Evolutionary conservation across 1,140 invertebrate genomes (phyloP), one percentile per base, ranked within the genome.

Genomic region (Brachionus calyciflorus): DNA sequence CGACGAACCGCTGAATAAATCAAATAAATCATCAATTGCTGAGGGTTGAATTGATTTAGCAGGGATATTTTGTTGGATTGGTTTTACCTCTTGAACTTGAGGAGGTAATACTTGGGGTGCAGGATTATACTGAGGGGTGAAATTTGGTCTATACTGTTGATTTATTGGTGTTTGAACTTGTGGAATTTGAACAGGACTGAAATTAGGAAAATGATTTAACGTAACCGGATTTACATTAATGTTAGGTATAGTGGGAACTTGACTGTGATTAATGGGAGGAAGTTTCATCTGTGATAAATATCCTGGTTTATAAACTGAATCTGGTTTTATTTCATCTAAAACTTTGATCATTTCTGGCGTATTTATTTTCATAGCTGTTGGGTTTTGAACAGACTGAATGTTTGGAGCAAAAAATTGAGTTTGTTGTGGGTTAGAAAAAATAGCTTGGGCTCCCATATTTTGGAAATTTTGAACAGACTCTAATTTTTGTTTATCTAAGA

Each of bases 281-380:
- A 65, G 30, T 65, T 65, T 65, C 2, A 65, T 44, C 26, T 65
- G 60, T 5, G 33, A 44, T 24, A 65, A 65, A 44, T 65, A 65
- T 10, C 60, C 60, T 12, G 60, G 60, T 41, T 65, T 65, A 24
- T 65, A 65, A 14, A 65, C 60, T 7, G 60, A 65, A 24, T 65
- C 37, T 26, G 60, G 60, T 14, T 65, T 65, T 44, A 65, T 24
- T 44, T 65, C 40, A 10, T 41, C 60, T 5, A 65, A 65, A 12
- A 65, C 12, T 44, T 65, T 12, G 14, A 7, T 24, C 33, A 3
- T 9, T 5, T 26, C 2, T 12, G 26, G 14, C 60, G 30, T 26
- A 26, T 55, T 24, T 55, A 12, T 26, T 28, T 55, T 55, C 26
- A 1, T 55, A 10, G 21, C 19, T 24, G 14, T 17, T 33, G 57